Evolutionary conservation across 2,888 invertebrate species (phyloP).

Genomic region (Alsophila aescularia): DNA sequence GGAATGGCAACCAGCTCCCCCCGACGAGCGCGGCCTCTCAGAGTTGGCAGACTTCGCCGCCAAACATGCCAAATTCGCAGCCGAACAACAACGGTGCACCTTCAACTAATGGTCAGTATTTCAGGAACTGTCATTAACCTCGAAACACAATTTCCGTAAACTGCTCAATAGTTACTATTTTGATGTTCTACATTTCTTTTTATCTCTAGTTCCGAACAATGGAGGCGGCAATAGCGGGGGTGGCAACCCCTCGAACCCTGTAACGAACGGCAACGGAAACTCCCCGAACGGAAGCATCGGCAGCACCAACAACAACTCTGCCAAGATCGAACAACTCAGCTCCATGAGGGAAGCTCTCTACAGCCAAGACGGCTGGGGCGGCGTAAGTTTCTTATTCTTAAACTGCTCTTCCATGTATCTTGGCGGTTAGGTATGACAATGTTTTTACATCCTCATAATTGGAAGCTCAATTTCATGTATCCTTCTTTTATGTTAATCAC

Average conservation of each 20-base stretch:
- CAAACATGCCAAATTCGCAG: constrained; percentile 78
- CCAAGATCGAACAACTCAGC: constrained; percentile 94
- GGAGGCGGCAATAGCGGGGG: constrained; percentile 68
- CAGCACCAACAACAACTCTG: constrained; percentile 83
- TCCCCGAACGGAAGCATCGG: constrained; percentile 71
- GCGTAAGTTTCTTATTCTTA: constrained; percentile 85
- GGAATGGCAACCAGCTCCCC: constrained; percentile 73
- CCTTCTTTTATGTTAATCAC: too few relatives aligned
- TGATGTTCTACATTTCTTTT: too few relatives aligned
- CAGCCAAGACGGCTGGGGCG: constrained; percentile 97
- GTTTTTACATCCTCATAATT: too few relatives aligned
- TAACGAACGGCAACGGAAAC: constrained; percentile 67
- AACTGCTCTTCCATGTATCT: too few relatives aligned
- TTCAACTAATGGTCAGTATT: constrained; percentile 66
- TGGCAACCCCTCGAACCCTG: constrained; percentile 74
- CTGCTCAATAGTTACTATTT: too few relatives aligned
- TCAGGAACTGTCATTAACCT: neutral
- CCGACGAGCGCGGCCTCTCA: constrained; percentile 72
- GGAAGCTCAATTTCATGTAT: too few relatives aligned
- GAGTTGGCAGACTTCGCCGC: constrained; percentile 76
- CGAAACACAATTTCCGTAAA: neutral
- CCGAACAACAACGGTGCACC: constrained; percentile 79
- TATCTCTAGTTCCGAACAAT: constrained; percentile 70
- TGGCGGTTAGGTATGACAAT: too few relatives aligned
- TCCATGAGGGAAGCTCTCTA: constrained; percentile 96